Conservation (phyloP, 2,113 vertebrate genomes). For the Sitta europaea region DNA sequence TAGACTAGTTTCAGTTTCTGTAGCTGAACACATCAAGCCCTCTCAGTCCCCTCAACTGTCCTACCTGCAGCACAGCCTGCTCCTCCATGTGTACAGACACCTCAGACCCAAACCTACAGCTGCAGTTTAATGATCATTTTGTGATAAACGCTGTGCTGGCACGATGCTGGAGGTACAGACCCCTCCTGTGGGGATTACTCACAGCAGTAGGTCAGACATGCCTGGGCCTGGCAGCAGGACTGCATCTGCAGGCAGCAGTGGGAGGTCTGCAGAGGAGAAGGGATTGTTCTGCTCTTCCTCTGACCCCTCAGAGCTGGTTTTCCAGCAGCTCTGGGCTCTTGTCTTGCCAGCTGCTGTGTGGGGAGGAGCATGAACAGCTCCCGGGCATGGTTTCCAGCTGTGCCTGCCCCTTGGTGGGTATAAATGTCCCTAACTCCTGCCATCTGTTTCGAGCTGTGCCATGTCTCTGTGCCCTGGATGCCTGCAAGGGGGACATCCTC, state of each 20-base stretch:
- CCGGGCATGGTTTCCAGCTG: neutral
- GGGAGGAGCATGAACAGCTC: neutral
- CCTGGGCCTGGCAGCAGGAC: neutral
- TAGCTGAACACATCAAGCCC: neutral
- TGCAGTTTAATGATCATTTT: neutral
- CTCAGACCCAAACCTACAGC: neutral
- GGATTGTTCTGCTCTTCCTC: neutral
- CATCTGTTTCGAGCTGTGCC: neutral
- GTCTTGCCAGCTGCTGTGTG: neutral
- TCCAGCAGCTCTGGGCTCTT: neutral
- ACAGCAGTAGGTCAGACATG: neutral
- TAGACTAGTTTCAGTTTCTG: neutral
- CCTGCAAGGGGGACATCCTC: neutral
- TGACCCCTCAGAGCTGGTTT: neutral
- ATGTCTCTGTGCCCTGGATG: accelerated
- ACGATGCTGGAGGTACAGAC: neutral
- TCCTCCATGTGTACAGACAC: neutral
- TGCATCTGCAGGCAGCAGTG: neutral
- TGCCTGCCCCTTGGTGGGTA: neutral
- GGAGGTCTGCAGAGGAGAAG: neutral
- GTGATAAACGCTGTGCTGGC: neutral
- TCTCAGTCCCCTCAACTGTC: accelerated
- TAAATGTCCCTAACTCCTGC: neutral
- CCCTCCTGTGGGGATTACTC: neutral
- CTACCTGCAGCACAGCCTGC: neutral